These are phyloP conservation scores for Synergus laeviventris DNA, from an alignment of 2,888 invertebrate species.

Conservation along the genomic window DNA sequence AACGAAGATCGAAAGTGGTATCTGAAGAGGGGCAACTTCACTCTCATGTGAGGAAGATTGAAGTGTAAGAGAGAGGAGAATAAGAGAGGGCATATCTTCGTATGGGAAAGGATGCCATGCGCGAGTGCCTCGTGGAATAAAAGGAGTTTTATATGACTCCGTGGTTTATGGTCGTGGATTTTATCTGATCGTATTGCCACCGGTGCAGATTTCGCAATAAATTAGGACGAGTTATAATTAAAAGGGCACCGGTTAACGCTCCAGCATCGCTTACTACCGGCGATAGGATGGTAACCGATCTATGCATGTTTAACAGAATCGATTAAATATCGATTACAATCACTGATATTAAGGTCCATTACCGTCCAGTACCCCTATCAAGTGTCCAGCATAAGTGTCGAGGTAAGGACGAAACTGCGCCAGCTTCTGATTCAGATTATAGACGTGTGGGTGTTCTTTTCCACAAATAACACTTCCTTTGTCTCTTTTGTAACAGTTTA, in stretches of 20 bases:
- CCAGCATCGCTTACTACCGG: conserved; percentile 13
- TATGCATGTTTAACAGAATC: conserved; percentile 37
- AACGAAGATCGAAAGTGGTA: conserved; percentile 41
- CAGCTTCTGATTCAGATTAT: conserved; percentile 28
- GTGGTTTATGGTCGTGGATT: conserved; percentile 38
- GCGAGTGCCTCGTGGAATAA: conserved; percentile 14
- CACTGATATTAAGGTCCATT: conserved; percentile 38
- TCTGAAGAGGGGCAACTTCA: conserved; percentile 3
- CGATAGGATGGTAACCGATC: conserved; percentile 36
- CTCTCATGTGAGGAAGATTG: conserved; percentile 34
- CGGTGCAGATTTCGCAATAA: conserved; percentile 73
- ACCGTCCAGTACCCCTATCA: conserved; percentile 22
- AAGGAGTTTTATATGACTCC: conserved; percentile 35
- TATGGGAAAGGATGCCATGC: conserved; percentile 21
- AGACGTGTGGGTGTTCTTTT: neutral
- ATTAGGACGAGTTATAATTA: conserved; percentile 71
- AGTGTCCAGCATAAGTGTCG: conserved; percentile 28
- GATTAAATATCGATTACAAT: conserved; percentile 41
- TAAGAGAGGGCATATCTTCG: neutral
- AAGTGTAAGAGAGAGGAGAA: conserved; percentile 11
- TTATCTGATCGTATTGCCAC: conserved; percentile 74
- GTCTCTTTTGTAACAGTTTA: neutral
- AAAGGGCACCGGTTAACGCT: conserved; percentile 58
- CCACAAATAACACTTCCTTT: conserved; percentile 1
- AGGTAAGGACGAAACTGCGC: neutral